Evolutionary conservation across 2,888 invertebrate genomes (phyloP).

Genomic region (Xestia ashworthii): DNA sequence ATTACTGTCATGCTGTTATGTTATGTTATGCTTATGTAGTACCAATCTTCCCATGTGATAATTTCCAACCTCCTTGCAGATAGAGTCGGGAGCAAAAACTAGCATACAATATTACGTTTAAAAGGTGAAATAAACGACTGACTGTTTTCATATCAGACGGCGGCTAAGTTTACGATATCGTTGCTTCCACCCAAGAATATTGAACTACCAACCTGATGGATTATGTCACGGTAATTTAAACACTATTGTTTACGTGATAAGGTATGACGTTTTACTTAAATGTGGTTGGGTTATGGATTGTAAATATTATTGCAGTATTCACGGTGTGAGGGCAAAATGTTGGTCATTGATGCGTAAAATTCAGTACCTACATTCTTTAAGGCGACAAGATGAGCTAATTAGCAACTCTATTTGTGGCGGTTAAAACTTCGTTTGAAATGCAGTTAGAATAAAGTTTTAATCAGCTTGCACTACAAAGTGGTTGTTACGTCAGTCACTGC

Average conservation of each 20-base stretch:
- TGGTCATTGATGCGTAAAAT: constrained; percentile 13
- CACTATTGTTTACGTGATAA: constrained; percentile 29
- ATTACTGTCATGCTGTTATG: no score
- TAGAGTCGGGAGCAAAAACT: neutral
- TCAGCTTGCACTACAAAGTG: no score
- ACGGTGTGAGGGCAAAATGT: constrained; percentile 3
- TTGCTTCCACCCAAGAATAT: constrained; percentile 27
- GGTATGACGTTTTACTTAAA: neutral
- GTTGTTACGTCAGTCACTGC: no score
- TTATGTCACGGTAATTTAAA: constrained; percentile 34
- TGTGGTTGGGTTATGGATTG: constrained; percentile 1
- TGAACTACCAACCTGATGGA: constrained; percentile 3
- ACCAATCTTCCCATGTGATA: neutral
- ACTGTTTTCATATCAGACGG: constrained; percentile 72
- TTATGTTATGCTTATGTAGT: neutral
- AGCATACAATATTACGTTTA: constrained; percentile 35
- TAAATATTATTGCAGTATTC: constrained; percentile 21
- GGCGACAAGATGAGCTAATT: no score
- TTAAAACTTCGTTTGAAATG: no score
- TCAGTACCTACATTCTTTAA: neutral
- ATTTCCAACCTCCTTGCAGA: neutral
- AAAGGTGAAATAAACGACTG: constrained; percentile 69
- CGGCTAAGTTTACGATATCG: constrained; percentile 59
- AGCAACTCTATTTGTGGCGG: no score
- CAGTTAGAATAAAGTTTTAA: no score